Base-by-base conservation (phyloP, 2,888 invertebrate genomes). In the Teleogryllus oceanicus region DNA sequence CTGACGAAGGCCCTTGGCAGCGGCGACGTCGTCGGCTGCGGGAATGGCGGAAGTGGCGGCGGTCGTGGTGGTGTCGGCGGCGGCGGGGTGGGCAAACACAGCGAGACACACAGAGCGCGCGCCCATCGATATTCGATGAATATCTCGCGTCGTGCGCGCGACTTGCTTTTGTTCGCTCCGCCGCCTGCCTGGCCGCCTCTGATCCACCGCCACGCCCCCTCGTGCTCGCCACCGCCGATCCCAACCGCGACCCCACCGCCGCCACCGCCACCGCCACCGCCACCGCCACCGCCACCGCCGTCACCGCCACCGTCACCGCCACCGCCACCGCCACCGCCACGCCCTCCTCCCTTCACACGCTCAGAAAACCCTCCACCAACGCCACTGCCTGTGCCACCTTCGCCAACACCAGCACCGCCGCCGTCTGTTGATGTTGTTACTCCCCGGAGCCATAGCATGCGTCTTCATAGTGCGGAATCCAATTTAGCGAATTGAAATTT, bases 61-160 rank as follows among this genome's bases (percentile, higher is more conserved):
- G 62, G 18, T 4, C 2, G n/a, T 13, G 62, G 62, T 3, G 62
- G 62, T 3, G 10, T 3, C 13, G 18, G 62, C 13, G 62, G 13
- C 2, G 13, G 62, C 13, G 18, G 18, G 18, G 18, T 13, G n/a
- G 16, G n/a, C 16, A 62, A 62, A 62, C 62, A 62, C 62, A 62
- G 62, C 62, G 62, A 62, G 62, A 62, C 62, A n/a, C 62, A n/a
- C 62, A 62, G 13, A 62, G 62, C 62, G 16, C 13, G 62, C n/a
- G 62, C 62, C n/a, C 62, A 62, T 62, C 62, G 62, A 62, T 62
- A 62, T 62, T 62, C 62, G 62, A 62, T 62, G 62, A 62, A 62
- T 62, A 62, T 62, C 62, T 62, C 62, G 13, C n/a, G 16, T n/a
- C n/a, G 13, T 62, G 62, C 62, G n/a, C 62, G n/a, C 62, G n/a